phyloP scores from a whole-genome alignment of 2,797 vertebrate species.

The Sebastes kiyomatsui region DNA sequence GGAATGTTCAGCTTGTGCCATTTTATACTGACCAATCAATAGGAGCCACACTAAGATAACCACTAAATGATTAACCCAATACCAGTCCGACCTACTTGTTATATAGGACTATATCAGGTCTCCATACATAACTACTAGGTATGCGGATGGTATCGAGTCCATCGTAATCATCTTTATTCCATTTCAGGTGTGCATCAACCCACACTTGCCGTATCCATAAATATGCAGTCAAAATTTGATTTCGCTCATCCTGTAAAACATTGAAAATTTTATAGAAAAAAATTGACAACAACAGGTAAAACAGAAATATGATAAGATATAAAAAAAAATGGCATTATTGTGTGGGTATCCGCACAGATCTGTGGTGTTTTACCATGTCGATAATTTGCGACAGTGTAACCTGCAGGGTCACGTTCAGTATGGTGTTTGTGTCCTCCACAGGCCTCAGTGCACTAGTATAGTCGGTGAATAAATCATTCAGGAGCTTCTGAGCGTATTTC shows the following conservation, averaged over 20 bases:
- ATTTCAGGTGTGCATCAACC: conserved; percentile 88
- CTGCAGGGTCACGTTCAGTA: conserved; percentile 92
- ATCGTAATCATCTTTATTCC: conserved; percentile 89
- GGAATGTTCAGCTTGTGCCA: conserved; percentile 70
- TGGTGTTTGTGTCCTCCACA: conserved; percentile 88
- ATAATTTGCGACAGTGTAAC: conserved; percentile 95
- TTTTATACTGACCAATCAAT: conserved; percentile 27
- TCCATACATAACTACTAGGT: conserved; percentile 94
- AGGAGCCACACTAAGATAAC: background rate
- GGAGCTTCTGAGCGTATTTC: conserved; percentile 87
- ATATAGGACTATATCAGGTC: conserved; percentile 94
- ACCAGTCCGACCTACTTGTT: conserved; percentile 89
- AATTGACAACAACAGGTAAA: background rate
- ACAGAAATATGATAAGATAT: background rate
- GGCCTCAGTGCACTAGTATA: conserved; percentile 86
- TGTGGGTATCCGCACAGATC: background rate
- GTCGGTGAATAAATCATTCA: conserved; percentile 87
- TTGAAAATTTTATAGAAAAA: background rate
- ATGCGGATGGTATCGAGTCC: conserved; percentile 92
- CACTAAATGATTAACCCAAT: conserved; percentile 51
- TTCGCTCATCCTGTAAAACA: conserved; percentile 89
- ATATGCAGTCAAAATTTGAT: conserved; percentile 93
- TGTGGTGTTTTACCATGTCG: conserved; percentile 87
- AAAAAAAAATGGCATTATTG: background rate
- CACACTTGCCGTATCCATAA: conserved; percentile 95